A percentile compares a stretch with the other conserved stretches of the same genome.
These are phyloP conservation scores for Mesorhabditis belari DNA, from an alignment of 2,888 invertebrate genomes.

Conservation along the genomic window DNA sequence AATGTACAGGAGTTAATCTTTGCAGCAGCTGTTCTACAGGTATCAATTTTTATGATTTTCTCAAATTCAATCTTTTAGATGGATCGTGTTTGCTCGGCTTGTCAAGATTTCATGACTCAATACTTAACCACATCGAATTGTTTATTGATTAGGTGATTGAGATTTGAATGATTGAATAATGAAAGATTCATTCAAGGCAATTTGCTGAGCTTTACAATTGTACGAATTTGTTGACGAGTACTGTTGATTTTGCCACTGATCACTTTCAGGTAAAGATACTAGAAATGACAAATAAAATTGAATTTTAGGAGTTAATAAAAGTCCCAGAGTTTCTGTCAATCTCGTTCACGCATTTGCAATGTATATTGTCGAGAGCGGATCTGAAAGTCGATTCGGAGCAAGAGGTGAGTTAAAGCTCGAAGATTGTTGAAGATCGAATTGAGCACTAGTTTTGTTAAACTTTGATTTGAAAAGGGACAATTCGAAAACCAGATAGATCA, in stretches of 20 bases:
- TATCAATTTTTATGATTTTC: constrained; percentile 17
- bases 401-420: constrained; percentile 11
- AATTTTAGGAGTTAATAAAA: constrained; percentile 23
- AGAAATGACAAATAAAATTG: neutral
- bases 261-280: constrained; percentile 23
- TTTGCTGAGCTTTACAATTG: constrained; percentile 57
- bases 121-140: constrained; percentile 56
- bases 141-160: constrained; percentile 28
- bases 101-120: constrained; percentile 56
- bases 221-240: constrained; percentile 21
- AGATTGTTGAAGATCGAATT: no score
- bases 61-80: constrained; percentile 44
- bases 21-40: constrained; percentile 57
- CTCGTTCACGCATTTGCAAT: constrained; percentile 24
- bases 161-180: neutral
- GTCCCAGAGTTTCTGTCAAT: constrained; percentile 30
- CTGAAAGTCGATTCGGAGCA: constrained; percentile 32
- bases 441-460: no score
- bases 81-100: constrained; percentile 55
- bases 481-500: no score
- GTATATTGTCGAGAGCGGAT: constrained; percentile 31
- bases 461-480: no score
- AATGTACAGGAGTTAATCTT: constrained; percentile 57
- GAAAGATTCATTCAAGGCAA: constrained; percentile 36
- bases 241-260: constrained; percentile 37